Evolutionary conservation across 1,140 invertebrate genomes (phyloP), one percentile per base, ranked within the genome.

Genomic region (Zaprionus lachaisei): DNA sequence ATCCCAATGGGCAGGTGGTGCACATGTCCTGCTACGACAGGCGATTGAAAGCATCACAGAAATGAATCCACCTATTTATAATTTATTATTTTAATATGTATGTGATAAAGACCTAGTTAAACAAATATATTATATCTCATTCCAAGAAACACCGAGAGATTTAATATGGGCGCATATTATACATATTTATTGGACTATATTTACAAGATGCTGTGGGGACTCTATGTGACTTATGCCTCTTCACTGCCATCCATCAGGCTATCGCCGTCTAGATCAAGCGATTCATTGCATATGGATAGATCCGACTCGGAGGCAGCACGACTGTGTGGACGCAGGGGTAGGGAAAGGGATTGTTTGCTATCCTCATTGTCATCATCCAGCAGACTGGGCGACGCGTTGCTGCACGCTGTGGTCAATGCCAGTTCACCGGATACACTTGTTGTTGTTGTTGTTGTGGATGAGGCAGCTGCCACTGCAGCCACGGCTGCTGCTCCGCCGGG

Each of bases 1-100:
- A 97, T 94, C 97, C 98, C 2, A 97, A 97, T 93, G 98, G 97
- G 4, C 96, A 98, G 80, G 96, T 98, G 37, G 97, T 99, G 5
- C 98, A 99, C 94, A 98, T 97, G 92, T 97, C 96, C 1, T 99
- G 98, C 92, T 94, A 94, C 72, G 93, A 94, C 20, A 69, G 70
- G 28, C 75, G 57, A 1, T 28, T 72, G 24, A 62, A 58, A 15
- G 67, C 78, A 1, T 49, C 60, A 20, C 70, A 90, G 22, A 72
- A 73, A 66, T 85, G 74, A 72, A 20, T 49, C 15, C 1, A 6
- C 22, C 9, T 68, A 38, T 38, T 54, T 41, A 44, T 41, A 54
- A 31, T 47, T 44, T 26, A 44, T 49, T 49, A 49, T 38, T 37
- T 37, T 20, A 1, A 37, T 38, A 57, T 66, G 28, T 63, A 17